Evolutionary conservation across 2,797 vertebrate genomes (phyloP).

Genomic region (Distichodus sexfasciatus): DNA sequence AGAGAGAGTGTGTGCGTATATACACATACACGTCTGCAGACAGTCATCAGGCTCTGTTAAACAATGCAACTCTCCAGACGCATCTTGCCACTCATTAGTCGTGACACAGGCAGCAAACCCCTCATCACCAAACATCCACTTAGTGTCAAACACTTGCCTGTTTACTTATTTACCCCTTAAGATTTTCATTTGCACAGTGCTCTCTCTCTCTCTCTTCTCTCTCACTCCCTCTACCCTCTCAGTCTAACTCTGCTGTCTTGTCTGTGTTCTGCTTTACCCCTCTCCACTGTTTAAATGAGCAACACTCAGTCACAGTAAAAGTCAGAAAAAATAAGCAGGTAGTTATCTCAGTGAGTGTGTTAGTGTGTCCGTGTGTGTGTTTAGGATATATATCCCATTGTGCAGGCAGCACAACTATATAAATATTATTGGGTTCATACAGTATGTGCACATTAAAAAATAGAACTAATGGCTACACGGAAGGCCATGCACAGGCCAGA

Average conservation of each 20-base stretch:
- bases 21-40: not conserved
- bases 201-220: slow-evolving; percentile 33
- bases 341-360: not conserved
- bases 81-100: slow-evolving; percentile 48
- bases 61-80: slow-evolving; percentile 35
- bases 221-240: slow-evolving; percentile 23
- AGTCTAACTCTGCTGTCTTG: slow-evolving; percentile 30
- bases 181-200: slow-evolving; percentile 46
- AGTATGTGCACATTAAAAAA: no score
- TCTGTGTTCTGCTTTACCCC: slow-evolving; percentile 2
- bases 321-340: slow-evolving; percentile 5
- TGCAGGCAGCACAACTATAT: no score
- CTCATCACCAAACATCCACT: slow-evolving; percentile 48
- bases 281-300: slow-evolving; percentile 41
- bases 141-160: slow-evolving; percentile 46
- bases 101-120: slow-evolving; percentile 43
- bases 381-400: no score
- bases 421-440: not conserved
- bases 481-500: no score
- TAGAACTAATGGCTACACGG: no score
- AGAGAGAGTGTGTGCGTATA: not conserved
- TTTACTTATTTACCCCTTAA: slow-evolving; percentile 52
- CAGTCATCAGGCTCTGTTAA: slow-evolving; percentile 30
- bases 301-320: not conserved
- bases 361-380: no score